Percentiles rank a stretch among this genome's conserved stretches.
These are phyloP conservation scores for Acrocyrtus sp. DNA, from an alignment of 2,888 invertebrate genomes.

Conservation along the genomic window DNA sequence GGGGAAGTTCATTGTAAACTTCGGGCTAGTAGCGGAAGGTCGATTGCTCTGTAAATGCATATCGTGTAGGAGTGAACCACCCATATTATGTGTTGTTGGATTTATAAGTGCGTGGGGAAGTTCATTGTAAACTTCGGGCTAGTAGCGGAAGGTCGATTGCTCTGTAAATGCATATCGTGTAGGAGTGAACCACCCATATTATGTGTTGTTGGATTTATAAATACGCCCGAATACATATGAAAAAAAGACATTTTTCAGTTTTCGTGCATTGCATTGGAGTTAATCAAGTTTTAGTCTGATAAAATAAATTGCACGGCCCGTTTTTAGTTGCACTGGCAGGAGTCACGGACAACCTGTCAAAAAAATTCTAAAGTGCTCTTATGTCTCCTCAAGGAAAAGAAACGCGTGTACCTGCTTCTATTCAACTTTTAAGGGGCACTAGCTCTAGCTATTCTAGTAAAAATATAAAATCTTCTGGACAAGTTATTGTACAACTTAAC, in stretches of 20 bases:
- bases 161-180: background rate
- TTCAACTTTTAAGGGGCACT: background rate
- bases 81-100: background rate
- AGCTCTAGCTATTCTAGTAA: background rate
- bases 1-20: too few species aligned
- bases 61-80: background rate
- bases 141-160: background rate
- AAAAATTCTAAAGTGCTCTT: background rate
- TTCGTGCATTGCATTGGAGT: too few species aligned
- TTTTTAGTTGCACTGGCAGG: background rate
- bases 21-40: constrained; percentile 30
- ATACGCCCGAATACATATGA: too few species aligned
- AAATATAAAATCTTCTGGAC: background rate
- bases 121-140: background rate
- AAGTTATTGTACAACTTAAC: constrained; percentile 6
- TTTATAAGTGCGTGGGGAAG: background rate
- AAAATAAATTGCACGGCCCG: too few species aligned
- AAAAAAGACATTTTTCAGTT: too few species aligned
- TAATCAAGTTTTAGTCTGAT: too few species aligned
- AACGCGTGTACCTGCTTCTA: background rate
- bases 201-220: background rate
- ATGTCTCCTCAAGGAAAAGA: background rate
- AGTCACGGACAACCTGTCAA: constrained; percentile 7
- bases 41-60: constrained; percentile 17
- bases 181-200: background rate